phyloP scores from a whole-genome alignment of 1,140 invertebrate genomes.

The Charaxes varanes region DNA sequence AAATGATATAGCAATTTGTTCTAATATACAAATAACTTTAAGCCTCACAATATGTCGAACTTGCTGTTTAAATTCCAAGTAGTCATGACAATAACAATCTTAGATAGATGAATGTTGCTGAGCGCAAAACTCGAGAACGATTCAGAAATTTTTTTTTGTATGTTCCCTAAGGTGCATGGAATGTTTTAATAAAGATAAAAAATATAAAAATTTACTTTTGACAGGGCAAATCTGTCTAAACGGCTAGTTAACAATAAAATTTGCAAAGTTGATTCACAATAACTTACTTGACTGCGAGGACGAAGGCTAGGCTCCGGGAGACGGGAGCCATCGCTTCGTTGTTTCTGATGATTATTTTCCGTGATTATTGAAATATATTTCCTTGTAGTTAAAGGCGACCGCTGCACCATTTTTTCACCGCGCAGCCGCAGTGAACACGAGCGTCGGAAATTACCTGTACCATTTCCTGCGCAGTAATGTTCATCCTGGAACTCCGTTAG shows the following conservation, averaged over 20 bases:
- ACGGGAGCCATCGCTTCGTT: slow-evolving; percentile 58
- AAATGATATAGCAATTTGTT: too few relatives aligned
- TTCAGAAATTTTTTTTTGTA: too few relatives aligned
- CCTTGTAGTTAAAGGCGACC: slow-evolving; percentile 59
- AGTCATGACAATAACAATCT: slow-evolving; percentile 14
- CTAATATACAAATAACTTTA: too few relatives aligned
- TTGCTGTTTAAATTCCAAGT: slow-evolving; percentile 4
- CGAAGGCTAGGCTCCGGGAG: slow-evolving; percentile 56
- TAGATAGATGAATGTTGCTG: too few relatives aligned
- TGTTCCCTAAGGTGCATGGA: too few relatives aligned
- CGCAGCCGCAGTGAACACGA: slow-evolving; percentile 70
- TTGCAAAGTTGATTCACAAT: too few relatives aligned
- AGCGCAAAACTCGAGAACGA: too few relatives aligned
- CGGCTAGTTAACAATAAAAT: too few relatives aligned
- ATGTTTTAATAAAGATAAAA: too few relatives aligned
- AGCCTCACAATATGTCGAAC: background rate
- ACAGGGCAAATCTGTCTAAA: too few relatives aligned
- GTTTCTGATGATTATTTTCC: slow-evolving; percentile 61
- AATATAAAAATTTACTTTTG: too few relatives aligned
- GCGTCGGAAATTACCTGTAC: slow-evolving; percentile 63
- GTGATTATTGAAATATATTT: slow-evolving; percentile 70
- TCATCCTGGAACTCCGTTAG: slow-evolving; percentile 61
- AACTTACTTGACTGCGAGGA: slow-evolving; percentile 62
- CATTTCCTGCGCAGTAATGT: slow-evolving; percentile 63
- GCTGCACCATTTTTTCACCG: slow-evolving; percentile 72